Evolutionary conservation across 2,113 vertebrate species (phyloP).

Genomic region (Bostrychus sinensis): DNA sequence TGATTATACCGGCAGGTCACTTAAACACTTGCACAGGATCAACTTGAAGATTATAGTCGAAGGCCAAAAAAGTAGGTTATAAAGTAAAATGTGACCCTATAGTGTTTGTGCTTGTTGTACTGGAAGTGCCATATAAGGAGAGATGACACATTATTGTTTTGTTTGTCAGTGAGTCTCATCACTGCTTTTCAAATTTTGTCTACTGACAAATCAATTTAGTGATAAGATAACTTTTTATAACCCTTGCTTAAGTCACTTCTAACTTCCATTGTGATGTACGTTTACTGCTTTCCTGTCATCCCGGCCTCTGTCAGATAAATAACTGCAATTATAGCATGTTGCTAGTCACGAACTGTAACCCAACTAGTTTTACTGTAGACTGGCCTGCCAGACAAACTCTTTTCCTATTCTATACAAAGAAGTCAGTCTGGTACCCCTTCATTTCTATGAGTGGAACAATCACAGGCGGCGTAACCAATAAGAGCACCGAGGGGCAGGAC

Average conservation of each 20-base stretch:
- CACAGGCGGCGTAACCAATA: too few relatives aligned
- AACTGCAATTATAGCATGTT: not conserved
- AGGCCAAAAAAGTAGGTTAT: not conserved
- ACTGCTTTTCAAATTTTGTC: too few relatives aligned
- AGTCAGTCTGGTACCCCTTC: too few relatives aligned
- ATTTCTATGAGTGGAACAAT: too few relatives aligned
- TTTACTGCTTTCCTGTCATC: not conserved
- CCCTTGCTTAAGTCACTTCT: not conserved
- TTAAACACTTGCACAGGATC: slow-evolving; percentile 23
- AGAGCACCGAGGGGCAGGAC: too few relatives aligned
- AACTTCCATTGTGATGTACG: not conserved
- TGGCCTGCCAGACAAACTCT: too few relatives aligned
- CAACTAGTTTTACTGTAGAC: slow-evolving; percentile 59
- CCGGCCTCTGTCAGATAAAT: slow-evolving; percentile 3
- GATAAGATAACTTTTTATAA: too few relatives aligned
- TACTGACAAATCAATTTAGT: not conserved
- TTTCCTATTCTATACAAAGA: too few relatives aligned
- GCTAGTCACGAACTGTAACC: slow-evolving; percentile 15
- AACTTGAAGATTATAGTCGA: not conserved
- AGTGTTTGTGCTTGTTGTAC: not conserved
- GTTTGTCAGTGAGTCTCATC: too few relatives aligned
- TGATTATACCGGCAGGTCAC: slow-evolving; percentile 35
- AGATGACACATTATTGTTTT: not conserved
- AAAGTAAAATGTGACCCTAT: slow-evolving; percentile 12
- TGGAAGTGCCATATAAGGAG: not conserved